These are phyloP conservation scores for Halichoerus grypus DNA, from an alignment of 2,113 vertebrate genomes.

Conservation along the genomic window DNA sequence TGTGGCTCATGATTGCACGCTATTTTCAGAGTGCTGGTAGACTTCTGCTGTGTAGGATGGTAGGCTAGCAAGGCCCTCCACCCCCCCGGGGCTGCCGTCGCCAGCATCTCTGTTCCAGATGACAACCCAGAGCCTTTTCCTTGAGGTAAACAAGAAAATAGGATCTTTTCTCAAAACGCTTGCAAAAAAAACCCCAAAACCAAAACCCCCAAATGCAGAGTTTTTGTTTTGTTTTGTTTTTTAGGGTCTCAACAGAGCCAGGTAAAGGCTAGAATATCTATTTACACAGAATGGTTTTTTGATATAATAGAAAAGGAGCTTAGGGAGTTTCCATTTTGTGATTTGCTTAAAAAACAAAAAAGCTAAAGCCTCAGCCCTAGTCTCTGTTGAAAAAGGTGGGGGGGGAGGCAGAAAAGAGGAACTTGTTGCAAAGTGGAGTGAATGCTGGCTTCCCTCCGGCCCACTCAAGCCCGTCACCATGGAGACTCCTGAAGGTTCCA, in stretches of 20 bases:
- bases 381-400: not conserved
- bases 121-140: slow-evolving; percentile 26
- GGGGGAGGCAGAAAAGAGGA: slow-evolving; percentile 43
- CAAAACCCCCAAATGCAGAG: not conserved
- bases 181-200: not conserved
- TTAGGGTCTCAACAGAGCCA: not conserved
- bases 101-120: slow-evolving; percentile 32
- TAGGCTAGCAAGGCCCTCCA: not conserved
- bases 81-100: not conserved
- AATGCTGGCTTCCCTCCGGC: slow-evolving; percentile 66
- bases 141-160: not conserved
- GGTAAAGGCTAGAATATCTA: slow-evolving; percentile 39
- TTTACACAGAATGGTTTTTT: slow-evolving; percentile 33
- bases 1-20: accelerated
- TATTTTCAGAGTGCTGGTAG: not conserved
- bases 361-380: slow-evolving; percentile 11
- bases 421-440: slow-evolving; percentile 57
- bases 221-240: not conserved
- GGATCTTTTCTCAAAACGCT: slow-evolving; percentile 34
- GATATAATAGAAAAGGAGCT: slow-evolving; percentile 1
- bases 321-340: slow-evolving; percentile 59
- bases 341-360: slow-evolving; percentile 58
- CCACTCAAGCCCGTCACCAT: slow-evolving; percentile 82
- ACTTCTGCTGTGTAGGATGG: not conserved
- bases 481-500: slow-evolving; percentile 83